Evolutionary conservation across 1,140 invertebrate genomes (phyloP), one percentile per base, ranked within the genome.

Genomic region (Trichogramma pretiosum): DNA sequence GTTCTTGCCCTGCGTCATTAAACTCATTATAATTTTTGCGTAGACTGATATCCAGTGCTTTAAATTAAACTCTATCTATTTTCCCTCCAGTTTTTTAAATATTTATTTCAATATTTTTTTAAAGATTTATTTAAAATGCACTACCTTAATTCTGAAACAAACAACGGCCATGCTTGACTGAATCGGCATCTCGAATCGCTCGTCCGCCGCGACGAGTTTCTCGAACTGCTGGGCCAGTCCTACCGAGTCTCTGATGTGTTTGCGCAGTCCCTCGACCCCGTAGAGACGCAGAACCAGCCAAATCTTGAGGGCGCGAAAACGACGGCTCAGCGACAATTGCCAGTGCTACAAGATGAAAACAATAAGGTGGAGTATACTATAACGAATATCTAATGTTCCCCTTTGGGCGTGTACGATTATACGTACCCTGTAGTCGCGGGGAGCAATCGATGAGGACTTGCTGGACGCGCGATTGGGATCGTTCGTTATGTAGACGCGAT

Each of bases 201-300:
- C 57, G 65, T 94, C 89, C 3, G 70, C 59, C 39, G 64, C 58
- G 0, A 93, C 75, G 10, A 88, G 62, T 9, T 76, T 59, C 48
- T 85, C 85, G 59, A 95, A 92, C 50, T 84, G 69, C 39, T 85
- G 70, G 0, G 90, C 89, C 58, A 93, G 64, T n/a, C 63, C 62
- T 3, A 93, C 79, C 23, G 87, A 81, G 41, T 81, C 77, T 53
- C 91, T 73, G 5, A 97, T 84, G 58, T 90, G 78, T 1, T 75
- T 74, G 56, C 88, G 81, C 5, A 97, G 67, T 10, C 87, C 86
- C 53, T 82, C 77, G 3, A 86, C 77, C 1, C 93, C 93, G 54
- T 89, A 84, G 7, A 83, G 74, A 52, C 91, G 77, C 41, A 97
- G 66, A 0, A 93, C 89, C 52, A 93, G 92, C 94, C 94, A 98